Conservation (phyloP, 1,140 invertebrate species). For the Drosophila sturtevanti region DNA sequence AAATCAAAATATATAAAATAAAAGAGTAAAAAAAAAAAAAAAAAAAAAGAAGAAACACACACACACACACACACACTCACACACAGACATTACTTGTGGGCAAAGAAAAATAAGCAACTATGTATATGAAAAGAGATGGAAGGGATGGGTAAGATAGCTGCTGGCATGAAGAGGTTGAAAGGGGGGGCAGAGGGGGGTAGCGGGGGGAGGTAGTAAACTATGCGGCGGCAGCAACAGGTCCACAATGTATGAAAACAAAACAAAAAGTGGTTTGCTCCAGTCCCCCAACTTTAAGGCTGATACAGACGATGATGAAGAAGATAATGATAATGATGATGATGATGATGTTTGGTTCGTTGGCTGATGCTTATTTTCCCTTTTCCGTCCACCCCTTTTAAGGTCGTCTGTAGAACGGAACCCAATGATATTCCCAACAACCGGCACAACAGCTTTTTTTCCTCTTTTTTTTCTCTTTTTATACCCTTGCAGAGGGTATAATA, state of each 20-base stretch:
- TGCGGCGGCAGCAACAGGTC: slow-evolving; percentile 9
- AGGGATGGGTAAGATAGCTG: not conserved
- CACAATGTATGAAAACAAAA: slow-evolving; percentile 29
- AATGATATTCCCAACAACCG: slow-evolving; percentile 43
- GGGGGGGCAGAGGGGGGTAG: not conserved
- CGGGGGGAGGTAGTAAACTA: not conserved
- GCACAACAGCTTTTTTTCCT: slow-evolving; percentile 43
- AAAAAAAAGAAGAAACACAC: no score
- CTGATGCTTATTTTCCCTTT: no score
- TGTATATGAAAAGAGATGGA: slow-evolving; percentile 6
- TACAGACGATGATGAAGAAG: slow-evolving; percentile 2
- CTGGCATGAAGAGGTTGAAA: not conserved
- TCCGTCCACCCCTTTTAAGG: slow-evolving; percentile 59
- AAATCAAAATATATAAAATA: no score
- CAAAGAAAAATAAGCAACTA: slow-evolving; percentile 23
- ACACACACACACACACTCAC: no score
- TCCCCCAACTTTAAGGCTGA: slow-evolving; percentile 59
- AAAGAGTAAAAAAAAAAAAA: not conserved
- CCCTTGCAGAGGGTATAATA: no score
- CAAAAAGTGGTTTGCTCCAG: slow-evolving; percentile 71
- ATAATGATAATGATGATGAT: not conserved
- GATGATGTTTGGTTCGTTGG: not conserved
- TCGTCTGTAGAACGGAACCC: slow-evolving; percentile 78
- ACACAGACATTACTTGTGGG: slow-evolving; percentile 15
- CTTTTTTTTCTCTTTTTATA: no score